Percentiles rank a stretch among this genome's conserved stretches.
These are phyloP conservation scores for Dendrocincla fuliginosa DNA, from an alignment of 2,797 vertebrate genomes.

Conservation along the genomic window DNA sequence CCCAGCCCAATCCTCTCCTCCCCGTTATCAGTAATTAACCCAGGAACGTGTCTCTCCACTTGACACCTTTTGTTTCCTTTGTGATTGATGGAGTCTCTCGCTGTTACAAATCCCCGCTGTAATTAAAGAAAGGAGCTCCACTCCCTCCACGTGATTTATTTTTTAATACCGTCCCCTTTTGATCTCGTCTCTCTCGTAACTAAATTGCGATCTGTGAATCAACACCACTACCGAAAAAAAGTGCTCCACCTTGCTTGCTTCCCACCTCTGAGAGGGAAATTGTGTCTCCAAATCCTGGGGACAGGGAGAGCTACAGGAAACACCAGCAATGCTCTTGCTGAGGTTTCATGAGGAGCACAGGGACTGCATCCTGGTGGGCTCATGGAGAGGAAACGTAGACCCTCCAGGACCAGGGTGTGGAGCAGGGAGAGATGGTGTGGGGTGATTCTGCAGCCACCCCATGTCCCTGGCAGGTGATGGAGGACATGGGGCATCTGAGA, in stretches of 20 bases:
- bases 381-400: accelerated
- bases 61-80: neutral
- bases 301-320: neutral
- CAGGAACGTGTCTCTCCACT: neutral
- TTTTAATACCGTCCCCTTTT: conserved; percentile 33
- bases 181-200: conserved; percentile 26
- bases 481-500: neutral
- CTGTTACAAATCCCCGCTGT: neutral
- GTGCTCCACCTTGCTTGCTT: neutral
- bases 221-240: neutral
- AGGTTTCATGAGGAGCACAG: neutral
- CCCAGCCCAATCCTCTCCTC: neutral
- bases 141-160: conserved; percentile 45
- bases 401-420: neutral
- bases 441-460: neutral
- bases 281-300: no score
- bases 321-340: neutral
- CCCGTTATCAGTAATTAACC: neutral
- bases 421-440: neutral
- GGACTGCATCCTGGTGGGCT: neutral
- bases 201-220: conserved; percentile 5
- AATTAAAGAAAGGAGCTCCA: conserved; percentile 35
- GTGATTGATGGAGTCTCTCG: neutral
- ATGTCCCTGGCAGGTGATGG: neutral
- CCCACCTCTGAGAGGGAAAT: neutral